phyloP scores from a whole-genome alignment of 2,888 invertebrate species.

The Eremobia ochroleuca region DNA sequence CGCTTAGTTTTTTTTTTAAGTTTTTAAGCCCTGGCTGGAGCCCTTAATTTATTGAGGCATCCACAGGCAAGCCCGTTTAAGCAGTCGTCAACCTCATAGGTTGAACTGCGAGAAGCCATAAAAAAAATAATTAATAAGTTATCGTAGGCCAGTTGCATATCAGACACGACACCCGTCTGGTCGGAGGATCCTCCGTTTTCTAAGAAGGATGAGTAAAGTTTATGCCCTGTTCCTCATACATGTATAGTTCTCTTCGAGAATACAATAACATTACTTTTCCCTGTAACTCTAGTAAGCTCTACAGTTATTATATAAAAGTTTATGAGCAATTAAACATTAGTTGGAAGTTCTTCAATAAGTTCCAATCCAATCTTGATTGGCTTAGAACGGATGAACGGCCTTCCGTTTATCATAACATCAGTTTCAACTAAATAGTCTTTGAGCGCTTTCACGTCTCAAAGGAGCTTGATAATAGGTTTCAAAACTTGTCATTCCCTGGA shows the following conservation, averaged over 20 bases:
- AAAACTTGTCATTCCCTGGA: conserved; percentile 25
- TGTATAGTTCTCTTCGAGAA: neutral
- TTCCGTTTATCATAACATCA: conserved; percentile 1
- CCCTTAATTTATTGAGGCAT: too few species aligned
- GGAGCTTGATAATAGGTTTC: conserved; percentile 29
- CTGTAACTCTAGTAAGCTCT: neutral
- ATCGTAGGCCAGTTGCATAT: too few species aligned
- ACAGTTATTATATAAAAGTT: neutral
- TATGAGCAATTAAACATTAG: neutral
- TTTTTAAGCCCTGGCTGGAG: too few species aligned
- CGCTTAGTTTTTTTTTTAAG: too few species aligned
- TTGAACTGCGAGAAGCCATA: too few species aligned
- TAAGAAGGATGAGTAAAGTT: too few species aligned
- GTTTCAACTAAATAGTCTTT: conserved; percentile 30
- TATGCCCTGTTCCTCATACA: too few species aligned
- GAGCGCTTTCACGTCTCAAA: conserved; percentile 32
- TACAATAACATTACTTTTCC: neutral
- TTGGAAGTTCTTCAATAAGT: conserved; percentile 4
- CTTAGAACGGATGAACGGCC: conserved; percentile 7
- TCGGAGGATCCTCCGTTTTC: too few species aligned
- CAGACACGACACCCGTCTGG: too few species aligned
- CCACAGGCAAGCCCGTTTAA: too few species aligned
- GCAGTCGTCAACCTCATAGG: too few species aligned
- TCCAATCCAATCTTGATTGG: conserved; percentile 13
- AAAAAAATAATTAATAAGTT: too few species aligned